Evolutionary conservation across 2,888 invertebrate genomes (phyloP), one percentile per base, ranked within the genome.

Genomic region (Antheraea assamensis): DNA sequence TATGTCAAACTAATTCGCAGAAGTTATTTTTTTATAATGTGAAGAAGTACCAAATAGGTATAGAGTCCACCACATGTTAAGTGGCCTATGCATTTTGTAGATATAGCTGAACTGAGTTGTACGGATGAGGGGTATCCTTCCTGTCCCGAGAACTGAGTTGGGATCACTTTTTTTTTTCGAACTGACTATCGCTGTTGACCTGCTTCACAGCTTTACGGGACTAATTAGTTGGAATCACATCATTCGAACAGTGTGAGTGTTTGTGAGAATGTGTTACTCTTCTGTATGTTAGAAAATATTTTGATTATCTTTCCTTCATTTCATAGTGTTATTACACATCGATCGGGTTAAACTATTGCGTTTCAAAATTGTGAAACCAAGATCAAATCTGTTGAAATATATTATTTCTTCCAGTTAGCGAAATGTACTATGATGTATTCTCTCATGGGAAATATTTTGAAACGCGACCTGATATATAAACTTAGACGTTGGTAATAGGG

Each of bases 381-480:
- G 21, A 64, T 15, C 61, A 64, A 64, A 64, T 27, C 27, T 24
- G 27, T 49, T 61, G 49, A 66, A 66, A 74, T 79, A 81, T 80
- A 76, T 75, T 76, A 82, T 81, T 81, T 81, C 77, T 78, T 75
- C 73, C 74, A 75, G 73, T 78, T 78, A 76, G 78, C 74, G 64
- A 73, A 73, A 72, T 71, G 64, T n/a, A 74, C 75, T 75, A 71
- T 74, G 19, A 52, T 61, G 58, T 73, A 47, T 73, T 83, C 82
- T 89, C 88, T 87, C 91, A 87, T 90, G 92, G 89, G 92, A 93
- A 92, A 88, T 81, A 88, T 88, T 85, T 83, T 86, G 92, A 85
- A 91, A 92, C 82, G 79, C 75, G 91, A 92, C 84, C 84, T 84
- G 87, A 84, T 85, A 89, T 83, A 83, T 81, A 85, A 85, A 83